Conservation (phyloP, 2,797 vertebrate species). For the Kryptopterus vitreolus region DNA sequence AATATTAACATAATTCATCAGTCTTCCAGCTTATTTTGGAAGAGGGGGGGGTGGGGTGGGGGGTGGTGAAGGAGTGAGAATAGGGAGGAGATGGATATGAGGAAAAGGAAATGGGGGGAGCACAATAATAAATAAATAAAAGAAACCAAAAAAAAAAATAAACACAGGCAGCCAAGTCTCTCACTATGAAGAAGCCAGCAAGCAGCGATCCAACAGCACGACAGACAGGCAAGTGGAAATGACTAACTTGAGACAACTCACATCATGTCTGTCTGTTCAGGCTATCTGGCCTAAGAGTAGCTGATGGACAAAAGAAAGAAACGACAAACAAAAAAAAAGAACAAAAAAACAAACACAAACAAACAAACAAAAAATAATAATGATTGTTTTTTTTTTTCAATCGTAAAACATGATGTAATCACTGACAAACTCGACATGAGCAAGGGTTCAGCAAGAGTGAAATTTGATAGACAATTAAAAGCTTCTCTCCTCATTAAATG, state of each 20-base stretch:
- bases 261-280: slow-evolving; percentile 99
- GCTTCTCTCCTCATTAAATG: slow-evolving; percentile 68
- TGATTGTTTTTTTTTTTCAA: slow-evolving; percentile 52
- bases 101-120: slow-evolving; percentile 66
- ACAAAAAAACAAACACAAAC: slow-evolving; percentile 52
- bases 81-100: slow-evolving; percentile 54
- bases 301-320: slow-evolving; percentile 99
- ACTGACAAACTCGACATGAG: slow-evolving; percentile 68
- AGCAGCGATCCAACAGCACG: slow-evolving; percentile 96
- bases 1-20: slow-evolving; percentile 72
- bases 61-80: no score
- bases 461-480: slow-evolving; percentile 85
- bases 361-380: no score
- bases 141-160: slow-evolving; percentile 80
- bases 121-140: slow-evolving; percentile 60
- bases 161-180: slow-evolving; percentile 94
- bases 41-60: no score
- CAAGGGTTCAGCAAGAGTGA: slow-evolving; percentile 99
- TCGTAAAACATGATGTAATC: slow-evolving; percentile 49
- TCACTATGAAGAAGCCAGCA: slow-evolving; percentile 88
- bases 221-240: slow-evolving; percentile 97
- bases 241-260: slow-evolving; percentile 99
- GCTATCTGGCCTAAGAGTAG: slow-evolving; percentile 99
- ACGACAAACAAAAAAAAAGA: slow-evolving; percentile 71
- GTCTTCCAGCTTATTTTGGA: slow-evolving; percentile 51